Conservation (phyloP, 2,113 vertebrate genomes). For the Uria aalge region DNA sequence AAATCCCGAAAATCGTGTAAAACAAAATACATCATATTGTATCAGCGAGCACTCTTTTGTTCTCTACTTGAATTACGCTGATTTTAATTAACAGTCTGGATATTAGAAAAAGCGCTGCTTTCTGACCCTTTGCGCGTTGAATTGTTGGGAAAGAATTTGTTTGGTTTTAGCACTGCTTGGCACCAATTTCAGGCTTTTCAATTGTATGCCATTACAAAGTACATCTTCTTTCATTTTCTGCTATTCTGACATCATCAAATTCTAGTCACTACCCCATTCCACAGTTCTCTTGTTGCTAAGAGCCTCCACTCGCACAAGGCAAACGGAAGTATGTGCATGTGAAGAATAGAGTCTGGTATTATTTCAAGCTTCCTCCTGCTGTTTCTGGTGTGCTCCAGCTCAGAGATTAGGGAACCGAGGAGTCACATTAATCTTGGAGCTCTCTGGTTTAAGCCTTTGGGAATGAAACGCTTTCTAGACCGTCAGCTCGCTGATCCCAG, state of each 20-base stretch:
- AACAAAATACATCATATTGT: background rate
- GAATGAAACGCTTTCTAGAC: background rate
- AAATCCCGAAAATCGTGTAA: background rate
- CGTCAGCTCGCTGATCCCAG: background rate
- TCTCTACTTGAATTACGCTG: background rate
- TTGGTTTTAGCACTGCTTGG: constrained; percentile 12
- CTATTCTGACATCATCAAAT: constrained; percentile 29
- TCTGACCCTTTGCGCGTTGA: background rate
- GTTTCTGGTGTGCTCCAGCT: background rate
- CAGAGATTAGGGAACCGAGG: background rate
- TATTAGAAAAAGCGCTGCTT: background rate
- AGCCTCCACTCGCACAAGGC: background rate
- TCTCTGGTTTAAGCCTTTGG: background rate
- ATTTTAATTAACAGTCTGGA: background rate
- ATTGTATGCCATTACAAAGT: background rate
- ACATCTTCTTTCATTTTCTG: constrained; percentile 11
- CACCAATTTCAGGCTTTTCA: background rate
- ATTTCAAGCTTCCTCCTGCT: background rate
- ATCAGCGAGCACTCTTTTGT: background rate
- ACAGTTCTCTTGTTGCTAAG: constrained; percentile 26
- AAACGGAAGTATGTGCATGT: background rate
- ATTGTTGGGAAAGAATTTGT: constrained; percentile 1
- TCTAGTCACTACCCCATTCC: background rate
- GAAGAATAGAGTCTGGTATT: background rate
- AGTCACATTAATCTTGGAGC: background rate